Conservation (phyloP, 2,113 vertebrate genomes). For the Cathartes aura region DNA sequence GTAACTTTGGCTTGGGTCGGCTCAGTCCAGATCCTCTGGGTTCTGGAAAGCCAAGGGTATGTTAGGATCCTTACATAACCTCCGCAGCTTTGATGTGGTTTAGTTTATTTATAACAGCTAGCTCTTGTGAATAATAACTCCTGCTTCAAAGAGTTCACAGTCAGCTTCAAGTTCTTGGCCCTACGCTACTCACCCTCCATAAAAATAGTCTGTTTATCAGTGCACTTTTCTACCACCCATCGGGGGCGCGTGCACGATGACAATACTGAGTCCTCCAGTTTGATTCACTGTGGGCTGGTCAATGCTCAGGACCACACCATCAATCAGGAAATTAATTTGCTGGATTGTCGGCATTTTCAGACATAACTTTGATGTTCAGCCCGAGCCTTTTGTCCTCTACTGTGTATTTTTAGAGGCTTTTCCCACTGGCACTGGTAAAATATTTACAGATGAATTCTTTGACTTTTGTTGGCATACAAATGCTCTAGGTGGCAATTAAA, state of each 20-base stretch:
- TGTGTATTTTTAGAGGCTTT: constrained; percentile 45
- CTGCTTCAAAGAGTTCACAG: constrained; percentile 24
- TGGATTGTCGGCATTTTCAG: not conserved
- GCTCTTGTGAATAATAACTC: constrained; percentile 35
- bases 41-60: not conserved
- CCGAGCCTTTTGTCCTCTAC: constrained; percentile 6
- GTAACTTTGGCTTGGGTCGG: not conserved
- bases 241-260: not conserved
- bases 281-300: not conserved
- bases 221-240: not conserved
- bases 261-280: not conserved
- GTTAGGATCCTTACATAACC: constrained; percentile 46
- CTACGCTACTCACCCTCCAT: not conserved
- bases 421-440: constrained; percentile 33
- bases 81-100: constrained; percentile 44
- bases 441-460: constrained; percentile 53
- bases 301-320: not conserved
- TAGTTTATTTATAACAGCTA: constrained; percentile 60
- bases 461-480: constrained; percentile 49
- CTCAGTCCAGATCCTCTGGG: not conserved
- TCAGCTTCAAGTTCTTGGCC: not conserved
- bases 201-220: not conserved
- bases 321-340: not conserved
- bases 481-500: constrained; percentile 60
- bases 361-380: not conserved